phyloP scores from a whole-genome alignment of 2,888 invertebrate genomes.

The Cosmia trapezina region DNA sequence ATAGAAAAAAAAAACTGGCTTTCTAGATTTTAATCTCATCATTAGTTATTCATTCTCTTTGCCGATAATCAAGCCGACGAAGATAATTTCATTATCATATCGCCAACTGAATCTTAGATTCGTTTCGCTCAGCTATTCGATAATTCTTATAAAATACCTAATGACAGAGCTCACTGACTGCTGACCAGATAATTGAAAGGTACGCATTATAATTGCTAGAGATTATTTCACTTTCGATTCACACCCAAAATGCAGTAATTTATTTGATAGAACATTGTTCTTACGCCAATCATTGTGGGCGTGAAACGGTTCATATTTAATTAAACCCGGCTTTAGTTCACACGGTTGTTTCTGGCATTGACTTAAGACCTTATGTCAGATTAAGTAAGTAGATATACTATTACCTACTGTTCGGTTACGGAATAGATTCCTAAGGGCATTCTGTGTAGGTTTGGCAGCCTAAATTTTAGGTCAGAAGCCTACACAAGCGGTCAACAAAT shows the following conservation, averaged over 20 bases:
- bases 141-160: conserved; percentile 56
- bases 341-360: conserved; percentile 56
- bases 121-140: conserved; percentile 27
- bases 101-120: conserved; percentile 7
- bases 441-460: conserved; percentile 35
- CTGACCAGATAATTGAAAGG: conserved; percentile 61
- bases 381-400: conserved; percentile 39
- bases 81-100: conserved; percentile 19
- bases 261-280: conserved; percentile 64
- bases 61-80: background rate
- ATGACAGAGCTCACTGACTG: conserved; percentile 34
- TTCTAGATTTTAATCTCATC: conserved; percentile 4
- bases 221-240: conserved; percentile 74
- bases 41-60: conserved; percentile 21
- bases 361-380: conserved; percentile 55
- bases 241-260: conserved; percentile 67
- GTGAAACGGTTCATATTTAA: conserved; percentile 52
- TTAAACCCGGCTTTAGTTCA: conserved; percentile 52
- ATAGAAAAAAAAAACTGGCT: background rate
- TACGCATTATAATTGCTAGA: conserved; percentile 62
- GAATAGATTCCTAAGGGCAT: conserved; percentile 42
- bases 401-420: conserved; percentile 41
- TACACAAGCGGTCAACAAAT: conserved; percentile 41
- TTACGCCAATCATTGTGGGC: conserved; percentile 51
- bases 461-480: conserved; percentile 36